These are phyloP conservation scores for Sarcophaga rosellei DNA, from an alignment of 2,888 invertebrate species.

Conservation along the genomic window DNA sequence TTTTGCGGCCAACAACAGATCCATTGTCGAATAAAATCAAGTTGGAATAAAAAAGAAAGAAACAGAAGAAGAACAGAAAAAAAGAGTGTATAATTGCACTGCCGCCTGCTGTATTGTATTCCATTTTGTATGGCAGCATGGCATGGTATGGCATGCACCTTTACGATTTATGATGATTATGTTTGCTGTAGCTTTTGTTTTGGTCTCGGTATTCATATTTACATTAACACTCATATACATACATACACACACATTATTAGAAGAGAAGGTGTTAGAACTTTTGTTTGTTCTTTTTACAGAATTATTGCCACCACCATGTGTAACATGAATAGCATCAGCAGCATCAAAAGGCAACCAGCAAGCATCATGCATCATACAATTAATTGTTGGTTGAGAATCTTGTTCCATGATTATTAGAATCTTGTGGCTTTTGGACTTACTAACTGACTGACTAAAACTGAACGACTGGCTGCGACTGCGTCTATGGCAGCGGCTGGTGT, in stretches of 20 bases:
- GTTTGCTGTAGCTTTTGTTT: slow-evolving; percentile 16
- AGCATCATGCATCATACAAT: neutral
- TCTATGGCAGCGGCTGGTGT: neutral
- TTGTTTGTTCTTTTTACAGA: slow-evolving; percentile 43
- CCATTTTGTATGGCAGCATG: neutral
- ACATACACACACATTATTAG: neutral
- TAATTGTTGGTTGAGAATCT: neutral
- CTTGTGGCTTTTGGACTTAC: neutral
- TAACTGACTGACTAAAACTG: neutral
- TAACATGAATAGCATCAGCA: slow-evolving; percentile 1
- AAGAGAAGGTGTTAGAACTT: slow-evolving; percentile 8
- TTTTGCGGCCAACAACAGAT: neutral
- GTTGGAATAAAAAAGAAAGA: neutral
- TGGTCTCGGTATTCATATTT: slow-evolving; percentile 3
- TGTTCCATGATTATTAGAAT: slow-evolving; percentile 19
- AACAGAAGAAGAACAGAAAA: no score
- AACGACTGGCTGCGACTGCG: neutral
- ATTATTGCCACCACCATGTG: neutral
- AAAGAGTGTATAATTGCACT: neutral
- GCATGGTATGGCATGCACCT: neutral
- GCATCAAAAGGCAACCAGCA: no score
- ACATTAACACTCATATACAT: neutral
- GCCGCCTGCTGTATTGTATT: neutral
- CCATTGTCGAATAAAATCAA: neutral
- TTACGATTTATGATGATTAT: slow-evolving; percentile 15